phyloP scores from a whole-genome alignment of 2,888 invertebrate species.

The Galerucella pusilla region DNA sequence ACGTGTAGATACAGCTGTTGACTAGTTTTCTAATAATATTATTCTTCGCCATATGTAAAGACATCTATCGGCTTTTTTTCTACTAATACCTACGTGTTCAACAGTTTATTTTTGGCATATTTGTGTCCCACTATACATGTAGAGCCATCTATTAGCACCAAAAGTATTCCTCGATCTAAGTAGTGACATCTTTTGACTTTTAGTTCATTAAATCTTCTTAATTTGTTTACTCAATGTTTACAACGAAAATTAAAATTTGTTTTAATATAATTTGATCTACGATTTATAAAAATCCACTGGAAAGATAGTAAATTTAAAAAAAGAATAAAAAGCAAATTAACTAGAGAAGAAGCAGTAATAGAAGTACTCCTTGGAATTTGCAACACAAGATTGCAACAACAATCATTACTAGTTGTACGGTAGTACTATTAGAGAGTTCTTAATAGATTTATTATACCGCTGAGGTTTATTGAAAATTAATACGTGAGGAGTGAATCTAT shows the following conservation, averaged over 20 bases:
- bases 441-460: constrained; percentile 27
- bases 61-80: too few species aligned
- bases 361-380: constrained; percentile 22
- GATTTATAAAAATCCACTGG: background rate
- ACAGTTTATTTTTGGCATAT: too few species aligned
- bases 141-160: too few species aligned
- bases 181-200: too few species aligned
- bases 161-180: too few species aligned
- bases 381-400: constrained; percentile 21
- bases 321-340: background rate
- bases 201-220: background rate
- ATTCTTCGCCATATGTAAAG: too few species aligned
- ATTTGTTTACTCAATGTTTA: background rate
- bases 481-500: constrained; percentile 27
- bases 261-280: background rate
- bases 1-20: too few species aligned
- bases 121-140: too few species aligned
- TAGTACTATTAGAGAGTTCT: constrained; percentile 23
- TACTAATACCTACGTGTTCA: too few species aligned
- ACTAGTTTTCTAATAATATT: too few species aligned
- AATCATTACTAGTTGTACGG: constrained; percentile 16
- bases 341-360: background rate
- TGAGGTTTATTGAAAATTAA: constrained; percentile 30
- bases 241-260: background rate
- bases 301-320: background rate